Evolutionary conservation across 1,140 invertebrate species (phyloP).

Genomic region (Rhagoletis zephyria): DNA sequence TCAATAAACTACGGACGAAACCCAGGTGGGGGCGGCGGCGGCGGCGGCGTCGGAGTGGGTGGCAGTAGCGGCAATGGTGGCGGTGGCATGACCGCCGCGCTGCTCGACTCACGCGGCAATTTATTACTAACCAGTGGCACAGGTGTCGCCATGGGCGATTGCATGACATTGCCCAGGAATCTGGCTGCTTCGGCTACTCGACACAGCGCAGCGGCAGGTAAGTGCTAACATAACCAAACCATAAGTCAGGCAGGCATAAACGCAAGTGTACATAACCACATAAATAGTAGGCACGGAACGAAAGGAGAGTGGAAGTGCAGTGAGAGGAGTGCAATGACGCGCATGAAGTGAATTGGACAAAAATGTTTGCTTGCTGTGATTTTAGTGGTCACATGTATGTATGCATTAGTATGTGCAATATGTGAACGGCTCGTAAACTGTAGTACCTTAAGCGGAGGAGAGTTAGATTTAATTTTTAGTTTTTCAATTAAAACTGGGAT

Average conservation of each 20-base stretch:
- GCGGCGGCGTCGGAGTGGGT: conserved; percentile 76
- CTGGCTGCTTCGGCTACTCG: conserved; percentile 68
- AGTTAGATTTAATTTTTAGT: no score
- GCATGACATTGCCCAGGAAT: conserved; percentile 80
- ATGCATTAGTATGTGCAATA: no score
- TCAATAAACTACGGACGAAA: conserved; percentile 70
- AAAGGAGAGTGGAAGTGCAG: neutral
- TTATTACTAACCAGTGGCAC: conserved; percentile 77
- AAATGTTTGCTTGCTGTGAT: no score
- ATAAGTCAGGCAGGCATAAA: neutral
- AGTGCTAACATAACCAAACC: conserved; percentile 20
- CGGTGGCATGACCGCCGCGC: conserved; percentile 66
- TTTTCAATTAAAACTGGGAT: no score
- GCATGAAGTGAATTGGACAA: no score
- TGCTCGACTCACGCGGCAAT: conserved; percentile 77
- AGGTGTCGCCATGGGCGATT: conserved; percentile 75
- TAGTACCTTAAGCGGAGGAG: no score
- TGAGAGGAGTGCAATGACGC: neutral
- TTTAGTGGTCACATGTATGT: no score
- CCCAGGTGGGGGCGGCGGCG: conserved; percentile 75
- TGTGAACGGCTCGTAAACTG: no score
- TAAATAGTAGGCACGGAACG: neutral
- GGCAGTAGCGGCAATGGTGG: conserved; percentile 59
- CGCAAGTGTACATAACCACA: neutral
- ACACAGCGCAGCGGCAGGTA: conserved; percentile 55